A percentile compares a stretch with the other conserved stretches of the same genome.
phyloP scores from a whole-genome alignment of 2,888 invertebrate species.

The Tenthredo livida region DNA sequence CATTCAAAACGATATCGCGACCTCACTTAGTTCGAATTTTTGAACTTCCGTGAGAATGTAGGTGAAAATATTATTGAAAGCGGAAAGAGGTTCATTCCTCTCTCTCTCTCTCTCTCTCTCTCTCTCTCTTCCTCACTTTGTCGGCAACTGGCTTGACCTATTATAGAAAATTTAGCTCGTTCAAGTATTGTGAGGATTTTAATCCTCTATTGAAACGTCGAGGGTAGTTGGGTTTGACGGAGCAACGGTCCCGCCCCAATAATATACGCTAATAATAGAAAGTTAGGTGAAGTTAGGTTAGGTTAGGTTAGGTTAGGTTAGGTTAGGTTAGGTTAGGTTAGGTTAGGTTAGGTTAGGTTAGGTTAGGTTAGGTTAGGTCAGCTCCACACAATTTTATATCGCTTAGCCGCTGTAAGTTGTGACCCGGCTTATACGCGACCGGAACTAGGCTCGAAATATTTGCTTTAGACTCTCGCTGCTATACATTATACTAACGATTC shows the following conservation, averaged over 20 bases:
- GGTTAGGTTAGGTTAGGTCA: slow-evolving; percentile 39
- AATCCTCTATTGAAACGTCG: slow-evolving; percentile 51
- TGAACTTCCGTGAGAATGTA: slow-evolving; percentile 21
- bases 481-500: not conserved
- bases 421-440: slow-evolving; percentile 35
- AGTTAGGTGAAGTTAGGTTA: slow-evolving; percentile 46
- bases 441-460: slow-evolving; percentile 44
- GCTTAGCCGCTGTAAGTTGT: slow-evolving; percentile 25
- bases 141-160: slow-evolving; percentile 47
- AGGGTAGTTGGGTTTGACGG: slow-evolving; percentile 51
- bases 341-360: slow-evolving; percentile 45
- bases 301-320: slow-evolving; percentile 39
- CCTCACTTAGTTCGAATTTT: not conserved
- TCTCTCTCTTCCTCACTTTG: not conserved
- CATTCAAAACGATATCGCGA: not conserved
- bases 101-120: not conserved
- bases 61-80: slow-evolving; percentile 9
- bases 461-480: not conserved
- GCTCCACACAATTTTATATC: slow-evolving; percentile 25
- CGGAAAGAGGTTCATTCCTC: slow-evolving; percentile 4
- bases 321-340: slow-evolving; percentile 39
- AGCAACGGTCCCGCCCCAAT: slow-evolving; percentile 43
- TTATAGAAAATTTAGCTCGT: slow-evolving; percentile 45
- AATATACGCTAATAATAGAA: slow-evolving; percentile 40
- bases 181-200: slow-evolving; percentile 45